Conservation (phyloP, 2,888 invertebrate genomes). For the Ischnura elegans region DNA sequence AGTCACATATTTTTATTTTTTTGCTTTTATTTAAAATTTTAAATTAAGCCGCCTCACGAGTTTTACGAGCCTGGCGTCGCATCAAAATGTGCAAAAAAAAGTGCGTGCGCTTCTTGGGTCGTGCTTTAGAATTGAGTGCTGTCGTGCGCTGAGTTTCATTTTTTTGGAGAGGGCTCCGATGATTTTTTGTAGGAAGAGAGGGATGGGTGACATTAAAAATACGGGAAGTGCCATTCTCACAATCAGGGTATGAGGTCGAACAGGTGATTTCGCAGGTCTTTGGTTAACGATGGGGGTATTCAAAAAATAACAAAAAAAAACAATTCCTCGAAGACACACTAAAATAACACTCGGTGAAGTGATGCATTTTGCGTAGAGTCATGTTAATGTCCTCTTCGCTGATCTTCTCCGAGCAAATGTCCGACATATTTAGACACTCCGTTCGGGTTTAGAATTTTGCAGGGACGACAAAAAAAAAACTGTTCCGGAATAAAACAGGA, state of each 20-base stretch:
- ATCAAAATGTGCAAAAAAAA: constrained; percentile 29
- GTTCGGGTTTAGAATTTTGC: neutral
- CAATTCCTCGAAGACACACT: neutral
- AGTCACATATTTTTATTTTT: too few species aligned
- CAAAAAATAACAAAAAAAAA: neutral
- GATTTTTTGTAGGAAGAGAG: neutral
- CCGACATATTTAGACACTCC: neutral
- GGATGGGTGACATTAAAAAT: neutral
- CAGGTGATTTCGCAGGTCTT: constrained; percentile 56
- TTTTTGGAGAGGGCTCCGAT: neutral
- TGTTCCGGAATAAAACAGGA: neutral
- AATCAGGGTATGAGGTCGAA: constrained; percentile 46
- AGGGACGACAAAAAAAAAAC: neutral
- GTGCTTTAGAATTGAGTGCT: constrained; percentile 13
- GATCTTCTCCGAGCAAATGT: neutral
- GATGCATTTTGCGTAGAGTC: neutral
- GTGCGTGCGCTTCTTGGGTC: constrained; percentile 50
- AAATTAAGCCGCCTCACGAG: neutral
- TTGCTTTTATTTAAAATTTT: too few species aligned
- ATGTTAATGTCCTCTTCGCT: constrained; percentile 26
- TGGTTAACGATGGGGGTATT: constrained; percentile 40
- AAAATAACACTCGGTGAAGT: constrained; percentile 17
- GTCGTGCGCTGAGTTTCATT: constrained; percentile 3
- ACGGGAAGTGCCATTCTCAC: neutral
- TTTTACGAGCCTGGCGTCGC: constrained; percentile 23